Conservation (phyloP, 2,888 invertebrate species). For the Oegoconia quadripuncta region DNA sequence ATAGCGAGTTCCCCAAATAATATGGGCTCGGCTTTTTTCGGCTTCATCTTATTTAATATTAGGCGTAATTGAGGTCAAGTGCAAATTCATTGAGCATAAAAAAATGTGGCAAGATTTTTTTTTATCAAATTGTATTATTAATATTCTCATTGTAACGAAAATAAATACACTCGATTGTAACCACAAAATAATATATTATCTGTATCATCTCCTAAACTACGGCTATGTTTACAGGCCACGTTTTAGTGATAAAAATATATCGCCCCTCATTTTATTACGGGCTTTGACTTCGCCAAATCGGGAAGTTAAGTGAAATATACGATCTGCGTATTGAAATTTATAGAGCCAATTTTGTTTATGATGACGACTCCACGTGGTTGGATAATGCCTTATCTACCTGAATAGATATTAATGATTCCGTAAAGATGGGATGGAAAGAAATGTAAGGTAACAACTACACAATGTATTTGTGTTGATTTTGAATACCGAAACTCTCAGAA, state of each 20-base stretch:
- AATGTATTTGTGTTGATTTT: no score
- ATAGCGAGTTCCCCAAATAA: no score
- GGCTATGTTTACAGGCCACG: conserved; percentile 10
- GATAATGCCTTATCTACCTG: background rate
- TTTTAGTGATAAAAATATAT: conserved; percentile 17
- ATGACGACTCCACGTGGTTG: conserved; percentile 7
- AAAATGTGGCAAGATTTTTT: no score
- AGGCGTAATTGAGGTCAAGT: no score
- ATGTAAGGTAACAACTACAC: no score
- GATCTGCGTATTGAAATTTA: conserved; percentile 14
- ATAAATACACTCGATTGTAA: background rate
- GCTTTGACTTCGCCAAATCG: conserved; percentile 13
- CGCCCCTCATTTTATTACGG: conserved; percentile 7
- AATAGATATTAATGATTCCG: conserved; percentile 4
- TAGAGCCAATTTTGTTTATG: conserved; percentile 12
- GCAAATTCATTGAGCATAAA: no score
- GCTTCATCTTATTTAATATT: no score
- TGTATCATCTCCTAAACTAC: background rate
- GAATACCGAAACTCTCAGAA: no score
- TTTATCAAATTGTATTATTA: background rate
- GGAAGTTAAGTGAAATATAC: conserved; percentile 15
- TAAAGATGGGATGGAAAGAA: background rate
- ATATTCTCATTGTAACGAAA: background rate
- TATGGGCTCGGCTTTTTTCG: no score
- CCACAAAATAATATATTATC: background rate